Evolutionary conservation across 2,888 invertebrate species (phyloP).

Genomic region (Eupsilia transversa): DNA sequence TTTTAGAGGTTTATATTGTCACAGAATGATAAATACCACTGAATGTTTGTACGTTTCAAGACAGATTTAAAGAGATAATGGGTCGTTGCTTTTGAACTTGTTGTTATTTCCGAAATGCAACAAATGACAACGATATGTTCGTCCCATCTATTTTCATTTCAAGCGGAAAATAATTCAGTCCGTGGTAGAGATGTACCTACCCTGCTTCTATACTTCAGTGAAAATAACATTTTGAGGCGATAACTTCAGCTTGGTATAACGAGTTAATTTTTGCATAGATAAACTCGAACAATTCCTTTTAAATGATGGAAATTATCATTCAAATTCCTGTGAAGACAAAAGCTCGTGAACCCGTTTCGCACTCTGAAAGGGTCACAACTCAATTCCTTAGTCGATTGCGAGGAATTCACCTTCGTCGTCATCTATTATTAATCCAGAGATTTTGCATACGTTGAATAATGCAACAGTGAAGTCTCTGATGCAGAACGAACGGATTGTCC

Average conservation of each 20-base stretch:
- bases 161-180: slow-evolving; percentile 58
- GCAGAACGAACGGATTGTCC: slow-evolving; percentile 83
- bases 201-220: slow-evolving; percentile 13
- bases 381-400: slow-evolving; percentile 78
- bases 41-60: slow-evolving; percentile 42
- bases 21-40: slow-evolving; percentile 37
- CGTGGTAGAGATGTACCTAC: slow-evolving; percentile 26
- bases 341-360: slow-evolving; percentile 75
- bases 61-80: slow-evolving; percentile 59
- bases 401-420: slow-evolving; percentile 82
- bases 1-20: slow-evolving; percentile 38
- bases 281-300: slow-evolving; percentile 58
- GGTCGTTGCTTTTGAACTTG: slow-evolving; percentile 58
- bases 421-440: slow-evolving; percentile 85
- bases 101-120: slow-evolving; percentile 69
- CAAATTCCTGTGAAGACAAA: slow-evolving; percentile 77
- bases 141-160: slow-evolving; percentile 64
- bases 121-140: slow-evolving; percentile 72
- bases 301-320: slow-evolving; percentile 72
- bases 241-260: slow-evolving; percentile 26
- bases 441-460: slow-evolving; percentile 88
- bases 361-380: slow-evolving; percentile 80
- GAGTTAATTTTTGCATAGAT: slow-evolving; percentile 35
- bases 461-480: slow-evolving; percentile 78
- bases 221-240: slow-evolving; percentile 21